Base-by-base conservation (phyloP, 2,797 vertebrate species). In the Neosilurus mollespiculum region DNA sequence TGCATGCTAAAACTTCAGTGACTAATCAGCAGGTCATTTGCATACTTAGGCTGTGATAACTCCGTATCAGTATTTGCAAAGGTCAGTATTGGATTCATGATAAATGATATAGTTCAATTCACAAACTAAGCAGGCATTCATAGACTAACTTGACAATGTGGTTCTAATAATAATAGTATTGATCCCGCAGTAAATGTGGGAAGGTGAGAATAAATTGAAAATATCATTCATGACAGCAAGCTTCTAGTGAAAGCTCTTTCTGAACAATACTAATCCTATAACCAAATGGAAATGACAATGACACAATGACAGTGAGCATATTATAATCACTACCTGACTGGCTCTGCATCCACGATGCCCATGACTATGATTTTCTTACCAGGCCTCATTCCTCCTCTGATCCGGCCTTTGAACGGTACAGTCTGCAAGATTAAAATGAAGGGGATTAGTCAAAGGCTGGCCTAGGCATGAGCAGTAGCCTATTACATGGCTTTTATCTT, bases 351-450 rank as follows among this genome's bases (percentile, higher is more conserved):
- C 76, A 99, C 95, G 51, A 99, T 99, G 88, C 98, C 98, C 98
- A 99, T 98, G 82, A 99, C 95, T 88, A 99, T 95, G 89, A 99
- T 96, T 94, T 99, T 99, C 95, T 99, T 99, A 77, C 98, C 98
- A 9, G 98, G 97, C 88, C 97, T 95, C 98, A 99, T 97, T 85
- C 98, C 98, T 86, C 97, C 96, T 91, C 97, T 96, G 93, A 99
- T 99, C 82, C 97, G 96, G 51, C 98, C 98, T 90, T 95, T 97
- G 93, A 99, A 99, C 4, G 98, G 98, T 91, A 99, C 97, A 54
- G 97, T 96, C 98, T 99, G 87, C 88, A 78, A 91, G 92, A 86
- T 90, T 80, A 80, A 91, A 85, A 90, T 56, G 59, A 82, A 69
- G 22, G 16, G 83, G 37, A 53, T 73, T 24, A 82, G 51, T 82